These are phyloP conservation scores for Chiloscyllium plagiosum DNA, from an alignment of 2,113 vertebrate genomes.

Conservation along the genomic window DNA sequence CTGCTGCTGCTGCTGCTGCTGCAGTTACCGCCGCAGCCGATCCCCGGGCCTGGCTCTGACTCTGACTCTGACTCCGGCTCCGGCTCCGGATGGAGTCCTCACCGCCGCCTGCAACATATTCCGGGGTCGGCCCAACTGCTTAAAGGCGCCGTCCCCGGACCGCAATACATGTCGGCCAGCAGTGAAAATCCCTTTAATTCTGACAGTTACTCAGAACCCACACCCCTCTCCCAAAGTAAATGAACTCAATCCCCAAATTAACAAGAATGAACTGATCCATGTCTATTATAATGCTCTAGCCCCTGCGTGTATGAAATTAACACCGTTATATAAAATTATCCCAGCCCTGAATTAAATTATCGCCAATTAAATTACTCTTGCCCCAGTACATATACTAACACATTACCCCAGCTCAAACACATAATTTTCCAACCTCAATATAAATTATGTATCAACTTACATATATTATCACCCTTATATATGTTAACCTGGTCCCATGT, in stretches of 20 bases:
- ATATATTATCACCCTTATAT: too few species aligned
- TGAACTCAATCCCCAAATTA: neutral
- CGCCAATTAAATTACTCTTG: neutral
- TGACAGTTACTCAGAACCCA: neutral
- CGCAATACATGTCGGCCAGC: neutral
- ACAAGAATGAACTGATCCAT: neutral
- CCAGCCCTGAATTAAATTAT: too few species aligned
- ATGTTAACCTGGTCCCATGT: too few species aligned
- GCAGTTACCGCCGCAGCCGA: neutral
- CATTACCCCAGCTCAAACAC: neutral
- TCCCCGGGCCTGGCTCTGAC: neutral
- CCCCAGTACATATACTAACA: neutral
- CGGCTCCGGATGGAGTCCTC: constrained; percentile 21
- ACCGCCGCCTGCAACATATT: constrained; percentile 20
- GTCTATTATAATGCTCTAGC: neutral
- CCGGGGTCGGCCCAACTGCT: neutral
- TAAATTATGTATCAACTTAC: neutral
- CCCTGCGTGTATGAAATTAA: neutral
- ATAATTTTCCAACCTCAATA: neutral
- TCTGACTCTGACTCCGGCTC: neutral
- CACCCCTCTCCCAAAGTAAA: neutral
- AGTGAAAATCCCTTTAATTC: neutral
- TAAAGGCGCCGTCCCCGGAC: neutral
- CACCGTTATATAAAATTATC: too few species aligned
- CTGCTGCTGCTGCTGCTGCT: neutral